Evolutionary conservation across 2,113 vertebrate species (phyloP).

Genomic region (Mus spicilegus): DNA sequence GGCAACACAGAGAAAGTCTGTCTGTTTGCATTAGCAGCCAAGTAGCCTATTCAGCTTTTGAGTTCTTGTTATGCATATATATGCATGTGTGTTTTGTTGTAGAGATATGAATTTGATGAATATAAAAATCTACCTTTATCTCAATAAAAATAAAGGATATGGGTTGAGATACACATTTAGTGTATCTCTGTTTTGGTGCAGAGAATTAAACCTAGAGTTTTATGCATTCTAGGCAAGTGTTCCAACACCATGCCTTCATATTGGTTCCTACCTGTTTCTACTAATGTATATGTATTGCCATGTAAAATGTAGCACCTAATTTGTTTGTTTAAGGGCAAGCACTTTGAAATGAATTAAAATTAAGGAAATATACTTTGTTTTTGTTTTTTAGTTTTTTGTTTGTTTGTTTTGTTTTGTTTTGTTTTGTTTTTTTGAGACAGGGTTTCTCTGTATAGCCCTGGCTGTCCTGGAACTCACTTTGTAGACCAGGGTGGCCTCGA

Average conservation of each 20-base stretch:
- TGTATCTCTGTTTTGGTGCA: neutral
- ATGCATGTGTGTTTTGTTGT: neutral
- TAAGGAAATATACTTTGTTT: neutral
- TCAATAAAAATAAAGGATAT: neutral
- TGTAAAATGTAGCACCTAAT: neutral
- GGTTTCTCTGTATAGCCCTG: too few relatives aligned
- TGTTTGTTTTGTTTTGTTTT: too few relatives aligned
- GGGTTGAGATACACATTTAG: neutral
- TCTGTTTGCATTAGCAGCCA: neutral
- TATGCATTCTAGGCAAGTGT: neutral
- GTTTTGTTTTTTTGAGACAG: too few relatives aligned
- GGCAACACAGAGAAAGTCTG: neutral
- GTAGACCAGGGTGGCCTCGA: too few relatives aligned
- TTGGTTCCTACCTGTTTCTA: neutral
- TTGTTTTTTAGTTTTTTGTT: too few relatives aligned
- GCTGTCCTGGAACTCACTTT: too few relatives aligned
- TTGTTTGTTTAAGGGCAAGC: neutral
- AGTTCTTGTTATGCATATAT: neutral
- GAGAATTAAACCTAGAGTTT: too few relatives aligned
- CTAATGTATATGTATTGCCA: neutral
- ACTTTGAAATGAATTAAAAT: neutral
- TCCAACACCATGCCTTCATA: neutral
- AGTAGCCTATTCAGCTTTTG: neutral
- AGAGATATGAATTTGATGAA: neutral
- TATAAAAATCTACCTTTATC: neutral